Percentiles rank a stretch among this genome's conserved stretches.
These are phyloP conservation scores for Drosophila sp. DNA, from an alignment of 1,140 invertebrate genomes.

Conservation along the genomic window DNA sequence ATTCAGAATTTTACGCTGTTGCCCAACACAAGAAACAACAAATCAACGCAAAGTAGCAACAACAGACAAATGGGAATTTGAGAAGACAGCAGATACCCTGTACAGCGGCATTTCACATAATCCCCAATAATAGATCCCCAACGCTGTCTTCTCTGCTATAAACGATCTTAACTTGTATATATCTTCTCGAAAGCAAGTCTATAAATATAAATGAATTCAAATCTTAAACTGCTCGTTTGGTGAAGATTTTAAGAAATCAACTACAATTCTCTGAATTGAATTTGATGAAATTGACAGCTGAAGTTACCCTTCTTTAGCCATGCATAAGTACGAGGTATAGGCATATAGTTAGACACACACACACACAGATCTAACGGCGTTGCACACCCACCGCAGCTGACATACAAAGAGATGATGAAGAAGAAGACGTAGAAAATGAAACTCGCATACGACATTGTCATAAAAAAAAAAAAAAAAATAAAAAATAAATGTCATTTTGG, in stretches of 20 bases:
- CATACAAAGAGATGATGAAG: conserved; percentile 15
- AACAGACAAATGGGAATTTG: conserved; percentile 9
- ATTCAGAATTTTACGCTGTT: conserved; percentile 54
- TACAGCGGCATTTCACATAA: not conserved
- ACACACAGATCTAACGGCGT: conserved; percentile 33
- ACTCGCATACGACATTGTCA: conserved; percentile 25
- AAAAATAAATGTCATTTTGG: conserved; percentile 50
- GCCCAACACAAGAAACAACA: conserved; percentile 43
- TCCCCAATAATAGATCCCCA: too few relatives aligned
- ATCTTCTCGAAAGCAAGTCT: too few relatives aligned
- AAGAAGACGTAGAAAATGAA: conserved; percentile 27
- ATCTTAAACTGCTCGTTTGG: too few relatives aligned
- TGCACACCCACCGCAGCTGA: conserved; percentile 48
- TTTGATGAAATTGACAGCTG: too few relatives aligned
- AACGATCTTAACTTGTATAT: too few relatives aligned
- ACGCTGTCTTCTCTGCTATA: too few relatives aligned
- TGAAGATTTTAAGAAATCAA: too few relatives aligned
- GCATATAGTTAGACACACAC: not conserved
- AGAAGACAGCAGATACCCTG: not conserved
- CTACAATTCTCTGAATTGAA: too few relatives aligned
- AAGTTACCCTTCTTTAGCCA: too few relatives aligned
- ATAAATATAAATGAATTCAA: too few relatives aligned
- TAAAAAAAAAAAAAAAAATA: conserved; percentile 36
- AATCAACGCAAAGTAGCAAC: conserved; percentile 13
- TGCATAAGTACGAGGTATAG: not conserved